Evolutionary conservation across 2,113 vertebrate genomes (phyloP), one percentile per base, ranked within the genome.

Genomic region (Takifugu flavidus): DNA sequence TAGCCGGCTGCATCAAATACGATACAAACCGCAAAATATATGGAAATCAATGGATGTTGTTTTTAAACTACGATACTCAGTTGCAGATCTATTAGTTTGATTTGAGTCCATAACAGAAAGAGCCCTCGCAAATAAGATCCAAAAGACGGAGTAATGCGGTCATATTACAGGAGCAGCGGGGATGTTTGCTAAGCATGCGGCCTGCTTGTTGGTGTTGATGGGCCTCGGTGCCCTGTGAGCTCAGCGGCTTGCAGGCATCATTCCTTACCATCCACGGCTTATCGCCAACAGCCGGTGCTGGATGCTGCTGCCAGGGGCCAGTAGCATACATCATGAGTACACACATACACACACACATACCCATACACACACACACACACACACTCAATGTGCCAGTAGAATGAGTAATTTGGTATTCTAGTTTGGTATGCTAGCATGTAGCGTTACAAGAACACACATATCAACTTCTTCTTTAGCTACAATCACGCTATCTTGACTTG

Each of bases 251-350:
- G 64, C 14, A 59, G 67, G 72, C 56, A 67, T 43, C 27, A 49
- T 71, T 77, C 71, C 70, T 81, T 79, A 79, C 62, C 66, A 71
- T 67, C 64, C 54, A 46, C 68, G 62, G 68, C 68, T 81, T 79
- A 82, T 83, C 75, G 74, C 71, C 53, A 73, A 68, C 80, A 83
- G 74, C 83, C 79, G 78, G 68, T 63, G 60, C 65, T 42, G 75
- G 60, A 52, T 66, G 25, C 53, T 65, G 75, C 75, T 72, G 70
- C 58, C 20, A 20, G 20, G 20, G 20, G 80, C 77, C 72, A 54
- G 1, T 44, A 3, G 44, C 65, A 70, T 74, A 69, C 29, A 76
- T 67, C 70, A 72, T 20, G 20, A 20, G 20, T 20, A 20, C 20
- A 20, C 20, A 59, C 62, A 56, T 69, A 73, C 27, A 29, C 44